phyloP scores from a whole-genome alignment of 1,140 invertebrate genomes.

The Drosophila arizonae region DNA sequence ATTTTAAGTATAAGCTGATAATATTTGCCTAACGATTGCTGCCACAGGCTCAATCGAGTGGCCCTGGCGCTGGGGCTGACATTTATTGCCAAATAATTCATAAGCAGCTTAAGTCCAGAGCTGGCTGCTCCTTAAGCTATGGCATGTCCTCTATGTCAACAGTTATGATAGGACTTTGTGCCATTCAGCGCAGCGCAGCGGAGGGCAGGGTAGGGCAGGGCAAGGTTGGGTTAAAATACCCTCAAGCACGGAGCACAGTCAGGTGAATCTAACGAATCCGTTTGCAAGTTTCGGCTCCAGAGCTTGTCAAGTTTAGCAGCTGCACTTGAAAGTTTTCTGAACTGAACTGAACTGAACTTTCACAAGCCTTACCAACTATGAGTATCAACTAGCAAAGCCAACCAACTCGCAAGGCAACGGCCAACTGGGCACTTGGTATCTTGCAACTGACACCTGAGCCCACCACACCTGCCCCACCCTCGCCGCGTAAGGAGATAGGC shows the following conservation, averaged over 20 bases:
- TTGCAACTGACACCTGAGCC: constrained; percentile 27
- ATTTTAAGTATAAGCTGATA: constrained; percentile 4
- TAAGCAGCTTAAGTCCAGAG: constrained; percentile 1
- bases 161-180: constrained; percentile 28
- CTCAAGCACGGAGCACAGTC: constrained; percentile 14
- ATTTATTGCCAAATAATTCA: constrained; percentile 42
- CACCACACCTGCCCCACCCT: too few species aligned
- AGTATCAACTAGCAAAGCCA: constrained; percentile 12
- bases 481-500: constrained; percentile 21
- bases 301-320: constrained; percentile 50
- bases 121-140: constrained; percentile 27
- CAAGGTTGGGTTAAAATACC: neutral
- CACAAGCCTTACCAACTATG: constrained; percentile 35
- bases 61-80: constrained; percentile 6
- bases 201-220: neutral
- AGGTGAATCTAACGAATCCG: constrained; percentile 62
- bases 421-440: constrained; percentile 6
- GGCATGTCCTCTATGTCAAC: constrained; percentile 38
- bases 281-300: constrained; percentile 45
- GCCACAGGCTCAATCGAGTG: constrained; percentile 18
- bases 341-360: constrained; percentile 46
- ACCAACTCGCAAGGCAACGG: constrained; percentile 4
- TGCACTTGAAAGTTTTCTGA: constrained; percentile 70
- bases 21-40: neutral
- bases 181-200: too few species aligned